Percentiles rank a stretch among this genome's conserved stretches.
Conservation (phyloP, 1,140 invertebrate genomes). For the Drosophila suzukii region DNA sequence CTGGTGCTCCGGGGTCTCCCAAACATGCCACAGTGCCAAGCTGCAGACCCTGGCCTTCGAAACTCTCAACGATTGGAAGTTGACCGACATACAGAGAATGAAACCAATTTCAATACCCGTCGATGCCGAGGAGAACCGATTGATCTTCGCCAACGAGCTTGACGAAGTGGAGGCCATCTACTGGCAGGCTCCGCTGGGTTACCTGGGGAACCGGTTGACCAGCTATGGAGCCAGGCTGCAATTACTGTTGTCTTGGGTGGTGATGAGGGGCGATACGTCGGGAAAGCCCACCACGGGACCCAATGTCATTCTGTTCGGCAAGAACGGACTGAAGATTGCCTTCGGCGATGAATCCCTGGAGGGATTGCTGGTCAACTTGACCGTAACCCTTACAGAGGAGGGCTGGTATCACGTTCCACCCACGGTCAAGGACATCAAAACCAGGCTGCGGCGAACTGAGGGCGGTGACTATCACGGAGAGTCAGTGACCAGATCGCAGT, state of each 20-base stretch:
- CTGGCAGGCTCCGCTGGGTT: conserved; percentile 93
- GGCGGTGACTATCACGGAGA: conserved; percentile 86
- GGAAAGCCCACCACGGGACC: conserved; percentile 93
- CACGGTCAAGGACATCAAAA: conserved; percentile 87
- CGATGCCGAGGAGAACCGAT: conserved; percentile 86
- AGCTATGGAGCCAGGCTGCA: conserved; percentile 91
- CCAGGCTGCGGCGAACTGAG: conserved; percentile 85
- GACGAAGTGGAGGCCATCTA: conserved; percentile 91
- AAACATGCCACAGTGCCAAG: conserved; percentile 88
- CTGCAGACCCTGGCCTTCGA: conserved; percentile 87
- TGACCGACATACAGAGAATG: conserved; percentile 87
- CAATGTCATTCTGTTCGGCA: conserved; percentile 93
- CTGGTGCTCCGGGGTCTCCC: conserved; percentile 95
- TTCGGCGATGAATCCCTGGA: conserved; percentile 86
- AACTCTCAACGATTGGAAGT: conserved; percentile 87
- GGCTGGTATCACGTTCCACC: conserved; percentile 90
- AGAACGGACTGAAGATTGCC: conserved; percentile 90
- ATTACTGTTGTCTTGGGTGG: conserved; percentile 92
- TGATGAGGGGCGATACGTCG: conserved; percentile 94
- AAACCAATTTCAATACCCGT: conserved; percentile 85
- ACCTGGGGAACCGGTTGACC: conserved; percentile 90
- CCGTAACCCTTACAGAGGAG: conserved; percentile 88
- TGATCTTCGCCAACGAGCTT: conserved; percentile 88
- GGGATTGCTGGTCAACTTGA: conserved; percentile 85
- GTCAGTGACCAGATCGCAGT: conserved; percentile 89